Conservation (phyloP, 1,140 invertebrate genomes). For the Pseudoatta argentina region DNA sequence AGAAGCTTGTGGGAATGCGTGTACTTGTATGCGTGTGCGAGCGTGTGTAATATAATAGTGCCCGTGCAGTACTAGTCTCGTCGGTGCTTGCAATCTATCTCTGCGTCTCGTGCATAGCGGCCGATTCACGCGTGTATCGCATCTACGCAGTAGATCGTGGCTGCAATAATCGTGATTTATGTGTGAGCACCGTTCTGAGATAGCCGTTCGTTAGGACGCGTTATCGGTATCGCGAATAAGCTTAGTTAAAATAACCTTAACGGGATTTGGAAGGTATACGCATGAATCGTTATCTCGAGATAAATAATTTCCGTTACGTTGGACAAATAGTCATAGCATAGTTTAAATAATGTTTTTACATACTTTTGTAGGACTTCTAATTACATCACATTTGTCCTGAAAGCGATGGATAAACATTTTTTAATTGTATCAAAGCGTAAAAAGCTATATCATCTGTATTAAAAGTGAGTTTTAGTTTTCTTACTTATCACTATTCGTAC, state of each 20-base stretch:
- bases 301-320: not conserved
- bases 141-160: not conserved
- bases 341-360: not conserved
- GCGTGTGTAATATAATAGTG: not conserved
- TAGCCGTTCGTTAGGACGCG: not conserved
- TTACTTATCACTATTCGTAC: not conserved
- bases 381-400: not conserved
- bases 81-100: slow-evolving; percentile 60
- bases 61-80: not conserved
- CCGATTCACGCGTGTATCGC: slow-evolving; percentile 18
- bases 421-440: not conserved
- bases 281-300: slow-evolving; percentile 11
- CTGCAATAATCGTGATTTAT: slow-evolving; percentile 64
- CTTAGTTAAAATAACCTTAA: not conserved
- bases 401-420: not conserved
- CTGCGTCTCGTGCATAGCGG: not conserved
- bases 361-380: not conserved
- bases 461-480: not conserved
- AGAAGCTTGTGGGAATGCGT: slow-evolving; percentile 44
- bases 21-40: not conserved
- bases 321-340: not conserved
- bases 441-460: not conserved
- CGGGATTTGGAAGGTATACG: not conserved
- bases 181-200: slow-evolving; percentile 17
- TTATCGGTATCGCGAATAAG: slow-evolving; percentile 21